Evolutionary conservation across 2,888 invertebrate genomes (phyloP).

Genomic region (Xylota sylvarum): DNA sequence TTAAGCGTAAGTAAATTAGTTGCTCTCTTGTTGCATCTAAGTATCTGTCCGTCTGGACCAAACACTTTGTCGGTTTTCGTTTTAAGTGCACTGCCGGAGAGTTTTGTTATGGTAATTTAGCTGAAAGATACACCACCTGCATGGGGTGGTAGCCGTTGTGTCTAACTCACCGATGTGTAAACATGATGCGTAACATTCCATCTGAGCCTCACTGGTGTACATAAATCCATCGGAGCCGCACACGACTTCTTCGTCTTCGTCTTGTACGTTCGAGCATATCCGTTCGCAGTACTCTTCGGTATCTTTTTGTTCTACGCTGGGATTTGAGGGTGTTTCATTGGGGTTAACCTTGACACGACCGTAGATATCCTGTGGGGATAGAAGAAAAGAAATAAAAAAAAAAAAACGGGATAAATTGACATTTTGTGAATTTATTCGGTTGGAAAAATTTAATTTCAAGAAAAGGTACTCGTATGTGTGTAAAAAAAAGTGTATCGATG

Average conservation of each 20-base stretch:
- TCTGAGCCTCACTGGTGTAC: slow-evolving; percentile 83
- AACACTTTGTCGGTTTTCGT: too few species aligned
- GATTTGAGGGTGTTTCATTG: slow-evolving; percentile 48
- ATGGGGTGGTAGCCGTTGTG: not conserved
- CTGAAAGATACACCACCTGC: slow-evolving; percentile 29
- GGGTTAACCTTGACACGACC: slow-evolving; percentile 77
- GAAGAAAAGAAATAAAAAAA: not conserved
- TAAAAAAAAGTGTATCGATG: not conserved
- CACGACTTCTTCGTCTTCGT: slow-evolving; percentile 83
- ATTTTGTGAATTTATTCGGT: not conserved
- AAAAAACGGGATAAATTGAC: slow-evolving; percentile 13
- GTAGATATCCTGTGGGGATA: slow-evolving; percentile 76
- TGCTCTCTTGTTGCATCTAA: slow-evolving; percentile 16
- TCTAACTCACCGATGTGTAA: slow-evolving; percentile 82
- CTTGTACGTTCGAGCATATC: slow-evolving; percentile 83
- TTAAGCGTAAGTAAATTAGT: slow-evolving; percentile 41
- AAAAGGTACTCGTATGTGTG: not conserved
- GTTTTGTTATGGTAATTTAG: slow-evolving; percentile 33
- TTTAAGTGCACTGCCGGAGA: not conserved
- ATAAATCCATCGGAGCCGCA: slow-evolving; percentile 84
- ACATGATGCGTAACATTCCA: slow-evolving; percentile 83
- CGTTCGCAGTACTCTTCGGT: slow-evolving; percentile 83
- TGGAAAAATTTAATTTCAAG: slow-evolving; percentile 14
- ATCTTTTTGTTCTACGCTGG: slow-evolving; percentile 79
- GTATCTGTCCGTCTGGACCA: not conserved